These are phyloP conservation scores for Denticeps clupeoides DNA, from an alignment of 2,797 vertebrate genomes.

Conservation along the genomic window DNA sequence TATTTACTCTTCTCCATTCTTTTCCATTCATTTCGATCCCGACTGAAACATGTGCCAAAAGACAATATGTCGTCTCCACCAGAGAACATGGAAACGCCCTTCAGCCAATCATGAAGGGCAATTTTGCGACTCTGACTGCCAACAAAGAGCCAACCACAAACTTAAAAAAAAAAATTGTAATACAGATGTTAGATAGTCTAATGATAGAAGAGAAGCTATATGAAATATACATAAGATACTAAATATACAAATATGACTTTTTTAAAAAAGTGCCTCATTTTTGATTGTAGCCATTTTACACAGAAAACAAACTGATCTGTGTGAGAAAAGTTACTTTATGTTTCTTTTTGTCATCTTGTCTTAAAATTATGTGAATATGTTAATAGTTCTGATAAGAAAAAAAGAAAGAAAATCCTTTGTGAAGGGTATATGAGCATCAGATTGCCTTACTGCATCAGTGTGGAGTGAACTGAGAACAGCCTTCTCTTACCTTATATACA, in stretches of 20 bases:
- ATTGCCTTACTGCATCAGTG: slow-evolving; percentile 61
- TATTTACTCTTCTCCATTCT: slow-evolving; percentile 33
- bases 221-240: slow-evolving; percentile 62
- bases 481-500: slow-evolving; percentile 39
- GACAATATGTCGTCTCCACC: slow-evolving; percentile 23
- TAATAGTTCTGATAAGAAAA: slow-evolving; percentile 26
- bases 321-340: slow-evolving; percentile 35
- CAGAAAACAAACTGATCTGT: slow-evolving; percentile 57
- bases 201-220: slow-evolving; percentile 49
- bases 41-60: slow-evolving; percentile 59
- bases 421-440: slow-evolving; percentile 43
- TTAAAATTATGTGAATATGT: slow-evolving; percentile 30
- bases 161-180: slow-evolving; percentile 31
- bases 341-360: slow-evolving; percentile 37
- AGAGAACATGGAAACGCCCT: slow-evolving; percentile 25
- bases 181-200: slow-evolving; percentile 56
- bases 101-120: slow-evolving; percentile 30
- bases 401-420: neutral
- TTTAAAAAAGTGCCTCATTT: slow-evolving; percentile 76
- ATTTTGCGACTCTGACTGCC: slow-evolving; percentile 30
- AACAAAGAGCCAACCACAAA: slow-evolving; percentile 36
- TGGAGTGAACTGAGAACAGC: slow-evolving; percentile 26
- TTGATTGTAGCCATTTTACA: slow-evolving; percentile 75
- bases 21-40: slow-evolving; percentile 47
- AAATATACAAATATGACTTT: slow-evolving; percentile 53